Base-by-base conservation (phyloP, 1,140 invertebrate genomes). In the Dendrolimus punctatus region DNA sequence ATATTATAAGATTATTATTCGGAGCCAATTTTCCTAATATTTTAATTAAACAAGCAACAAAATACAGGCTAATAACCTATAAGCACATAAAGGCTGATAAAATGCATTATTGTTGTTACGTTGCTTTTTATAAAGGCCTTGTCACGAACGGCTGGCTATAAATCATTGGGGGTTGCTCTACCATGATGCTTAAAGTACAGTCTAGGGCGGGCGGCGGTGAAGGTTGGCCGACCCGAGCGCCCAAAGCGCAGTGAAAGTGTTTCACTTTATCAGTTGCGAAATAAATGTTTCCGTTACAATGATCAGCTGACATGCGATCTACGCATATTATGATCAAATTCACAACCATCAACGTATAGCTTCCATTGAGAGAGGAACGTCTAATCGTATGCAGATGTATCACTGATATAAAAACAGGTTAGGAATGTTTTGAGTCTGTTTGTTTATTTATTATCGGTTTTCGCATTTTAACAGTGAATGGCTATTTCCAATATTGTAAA, bases 121-220 rank as follows among this genome's bases (percentile, higher is more conserved):
- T 69, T 52, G 63, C 66, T 68, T 73, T 75, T 71, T 68, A 64
- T 64, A 64, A 66, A 68, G 57, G 51, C 60, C 62, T 68, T 73
- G 76, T 75, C 79, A 85, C 81, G 79, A 77, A 76, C 57, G 56
- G 65, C 58, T 55, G 50, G 61, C 57, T 68, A 78, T 76, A 80
- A 81, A 81, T 83, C 76, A 80, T 59, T 60, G 64, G 51, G 58
- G 67, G 68, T 71, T 70, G 60, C 55, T 51, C 68, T 56, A 60
- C 46, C 53, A 51, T 66, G 62, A 67, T 58, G 62, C 53, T 66
- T 64, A 55, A 57, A 66, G 43, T 53, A 58, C 71, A 81, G 78
- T 81, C 53, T 50, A 52, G 71, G 61, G 67, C 70, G 71, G 72
- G 73, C 73, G 66, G 70, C 60, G 76, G 66, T 52, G 50, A 49